Percentiles rank a stretch among this genome's conserved stretches.
These are phyloP conservation scores for Paramisgurnus dabryanus DNA, from an alignment of 2,113 vertebrate genomes.

Conservation along the genomic window DNA sequence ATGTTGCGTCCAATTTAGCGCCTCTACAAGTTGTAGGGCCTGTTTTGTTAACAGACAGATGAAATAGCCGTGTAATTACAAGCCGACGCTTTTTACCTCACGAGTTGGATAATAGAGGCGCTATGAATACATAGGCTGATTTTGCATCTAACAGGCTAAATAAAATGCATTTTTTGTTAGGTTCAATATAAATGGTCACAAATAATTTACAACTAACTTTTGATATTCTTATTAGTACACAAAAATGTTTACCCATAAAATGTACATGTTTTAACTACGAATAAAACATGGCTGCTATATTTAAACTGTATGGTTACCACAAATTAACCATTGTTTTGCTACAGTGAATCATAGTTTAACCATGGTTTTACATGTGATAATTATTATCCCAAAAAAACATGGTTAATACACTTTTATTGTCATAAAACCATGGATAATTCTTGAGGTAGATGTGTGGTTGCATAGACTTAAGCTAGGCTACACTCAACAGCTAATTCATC, in stretches of 20 bases:
- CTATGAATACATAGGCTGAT: background rate
- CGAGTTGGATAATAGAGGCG: slow-evolving; percentile 66
- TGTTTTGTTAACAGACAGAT: slow-evolving; percentile 70
- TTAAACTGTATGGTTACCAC: background rate
- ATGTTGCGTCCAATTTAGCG: slow-evolving; percentile 78
- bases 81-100: slow-evolving; percentile 70
- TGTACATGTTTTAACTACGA: no score
- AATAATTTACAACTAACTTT: background rate
- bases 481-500: background rate
- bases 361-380: no score
- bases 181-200: background rate
- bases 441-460: no score
- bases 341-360: no score
- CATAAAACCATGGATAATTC: no score
- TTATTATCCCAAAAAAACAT: no score
- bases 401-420: no score
- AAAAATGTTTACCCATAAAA: background rate
- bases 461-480: no score
- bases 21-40: slow-evolving; percentile 71
- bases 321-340: background rate
- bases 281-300: no score
- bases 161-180: background rate
- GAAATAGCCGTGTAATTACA: slow-evolving; percentile 76
- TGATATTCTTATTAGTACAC: background rate
- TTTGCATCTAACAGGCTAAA: slow-evolving; percentile 7